phyloP scores from a whole-genome alignment of 2,888 invertebrate genomes.

The Limnephilus lunatus region DNA sequence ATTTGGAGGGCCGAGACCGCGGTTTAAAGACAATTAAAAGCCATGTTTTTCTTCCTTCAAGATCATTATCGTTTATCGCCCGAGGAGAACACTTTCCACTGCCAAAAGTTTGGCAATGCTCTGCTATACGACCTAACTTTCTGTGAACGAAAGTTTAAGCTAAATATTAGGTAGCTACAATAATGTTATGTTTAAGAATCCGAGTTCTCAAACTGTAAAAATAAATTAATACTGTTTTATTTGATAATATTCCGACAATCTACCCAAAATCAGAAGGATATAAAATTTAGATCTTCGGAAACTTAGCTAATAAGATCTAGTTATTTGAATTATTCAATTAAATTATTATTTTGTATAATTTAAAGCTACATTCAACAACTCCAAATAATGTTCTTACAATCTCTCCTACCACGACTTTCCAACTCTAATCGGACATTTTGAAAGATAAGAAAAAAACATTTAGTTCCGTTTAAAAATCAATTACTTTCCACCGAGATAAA shows the following conservation, averaged over 20 bases:
- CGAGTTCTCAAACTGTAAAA: neutral
- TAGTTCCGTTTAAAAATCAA: too few species aligned
- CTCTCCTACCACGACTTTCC: neutral
- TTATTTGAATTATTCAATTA: too few species aligned
- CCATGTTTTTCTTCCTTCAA: conserved; percentile 55
- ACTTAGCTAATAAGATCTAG: too few species aligned
- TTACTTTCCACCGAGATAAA: neutral
- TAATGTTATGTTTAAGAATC: conserved; percentile 8
- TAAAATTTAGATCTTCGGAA: too few species aligned
- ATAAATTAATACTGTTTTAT: neutral
- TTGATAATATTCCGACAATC: neutral
- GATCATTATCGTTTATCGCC: conserved; percentile 56
- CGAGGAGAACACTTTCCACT: conserved; percentile 41
- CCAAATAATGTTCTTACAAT: too few species aligned
- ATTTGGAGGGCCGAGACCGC: neutral
- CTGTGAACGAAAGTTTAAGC: conserved; percentile 40
- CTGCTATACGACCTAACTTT: conserved; percentile 46
- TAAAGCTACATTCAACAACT: too few species aligned
- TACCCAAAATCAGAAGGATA: too few species aligned
- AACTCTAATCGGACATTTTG: neutral
- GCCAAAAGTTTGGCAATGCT: conserved; percentile 42
- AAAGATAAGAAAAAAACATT: neutral
- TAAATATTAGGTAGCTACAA: neutral
- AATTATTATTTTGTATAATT: too few species aligned
- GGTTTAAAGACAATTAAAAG: conserved; percentile 59